Percentiles rank a stretch among this genome's conserved stretches.
phyloP scores from a whole-genome alignment of 2,113 vertebrate genomes.

The Dromiciops gliroides region DNA sequence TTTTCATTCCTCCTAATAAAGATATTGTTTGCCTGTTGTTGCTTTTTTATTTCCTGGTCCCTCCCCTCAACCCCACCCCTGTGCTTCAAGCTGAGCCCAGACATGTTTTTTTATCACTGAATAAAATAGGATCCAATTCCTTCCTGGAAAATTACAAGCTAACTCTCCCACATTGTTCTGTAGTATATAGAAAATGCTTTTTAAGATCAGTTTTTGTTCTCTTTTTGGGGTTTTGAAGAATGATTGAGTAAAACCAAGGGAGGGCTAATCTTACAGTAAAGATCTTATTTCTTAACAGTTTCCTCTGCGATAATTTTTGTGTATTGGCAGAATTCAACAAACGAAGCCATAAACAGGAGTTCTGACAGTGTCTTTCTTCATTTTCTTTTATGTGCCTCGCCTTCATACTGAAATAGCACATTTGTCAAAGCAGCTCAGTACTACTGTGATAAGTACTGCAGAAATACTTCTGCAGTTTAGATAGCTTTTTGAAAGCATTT shows the following conservation, averaged over 20 bases:
- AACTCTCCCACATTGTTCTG: neutral
- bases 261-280: neutral
- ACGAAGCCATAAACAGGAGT: neutral
- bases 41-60: constrained; percentile 41
- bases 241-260: neutral
- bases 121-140: neutral
- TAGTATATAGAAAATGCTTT: neutral
- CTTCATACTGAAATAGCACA: neutral
- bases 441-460: neutral
- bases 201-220: neutral
- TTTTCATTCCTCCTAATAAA: constrained; percentile 82
- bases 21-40: constrained; percentile 53
- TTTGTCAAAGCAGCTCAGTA: neutral
- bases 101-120: neutral
- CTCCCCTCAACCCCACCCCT: neutral
- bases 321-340: neutral
- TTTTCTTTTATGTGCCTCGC: neutral
- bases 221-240: neutral
- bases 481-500: constrained; percentile 3
- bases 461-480: neutral
- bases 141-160: neutral
- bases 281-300: neutral
- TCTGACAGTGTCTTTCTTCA: neutral
- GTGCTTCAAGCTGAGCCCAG: neutral
- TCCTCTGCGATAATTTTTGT: neutral